These are phyloP conservation scores for Stenolophus ochropezus DNA, from an alignment of 2,888 invertebrate species.

Conservation along the genomic window DNA sequence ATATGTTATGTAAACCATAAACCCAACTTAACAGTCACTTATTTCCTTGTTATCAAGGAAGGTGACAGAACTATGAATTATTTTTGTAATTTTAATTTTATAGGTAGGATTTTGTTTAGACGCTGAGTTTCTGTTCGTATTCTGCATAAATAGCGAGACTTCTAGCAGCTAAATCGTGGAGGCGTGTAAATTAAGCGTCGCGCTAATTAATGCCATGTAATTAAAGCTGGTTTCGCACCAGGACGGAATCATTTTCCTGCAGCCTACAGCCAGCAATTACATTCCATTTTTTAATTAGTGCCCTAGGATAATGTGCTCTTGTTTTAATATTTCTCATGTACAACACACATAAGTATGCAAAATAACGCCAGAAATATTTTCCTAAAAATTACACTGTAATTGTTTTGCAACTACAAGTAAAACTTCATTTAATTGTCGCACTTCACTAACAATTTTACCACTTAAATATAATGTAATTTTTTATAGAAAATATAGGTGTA, in stretches of 20 bases:
- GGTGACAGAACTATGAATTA: too few species aligned
- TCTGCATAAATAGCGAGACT: neutral
- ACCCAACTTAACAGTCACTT: too few species aligned
- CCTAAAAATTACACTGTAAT: neutral
- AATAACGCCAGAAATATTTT: slow-evolving; percentile 6
- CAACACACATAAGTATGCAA: slow-evolving; percentile 3
- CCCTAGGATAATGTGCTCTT: slow-evolving; percentile 28
- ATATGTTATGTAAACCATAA: too few species aligned
- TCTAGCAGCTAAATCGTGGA: slow-evolving; percentile 17
- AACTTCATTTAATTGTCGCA: too few species aligned
- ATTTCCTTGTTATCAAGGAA: too few species aligned
- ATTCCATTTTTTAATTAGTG: slow-evolving; percentile 48
- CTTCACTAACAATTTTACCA: too few species aligned
- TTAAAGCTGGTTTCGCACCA: slow-evolving; percentile 40
- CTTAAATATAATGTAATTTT: too few species aligned
- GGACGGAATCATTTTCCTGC: slow-evolving; percentile 41
- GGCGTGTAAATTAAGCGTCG: slow-evolving; percentile 48
- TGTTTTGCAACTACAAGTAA: neutral
- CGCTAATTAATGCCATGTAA: slow-evolving; percentile 52
- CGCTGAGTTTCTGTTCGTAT: neutral
- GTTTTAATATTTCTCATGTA: slow-evolving; percentile 27
- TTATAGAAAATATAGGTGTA: too few species aligned
- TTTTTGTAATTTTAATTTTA: too few species aligned
- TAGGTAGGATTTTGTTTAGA: too few species aligned
- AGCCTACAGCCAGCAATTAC: slow-evolving; percentile 2